phyloP scores from a whole-genome alignment of 53 echinoderm and acorn worm genomes.

The Holothuria leucospilota region DNA sequence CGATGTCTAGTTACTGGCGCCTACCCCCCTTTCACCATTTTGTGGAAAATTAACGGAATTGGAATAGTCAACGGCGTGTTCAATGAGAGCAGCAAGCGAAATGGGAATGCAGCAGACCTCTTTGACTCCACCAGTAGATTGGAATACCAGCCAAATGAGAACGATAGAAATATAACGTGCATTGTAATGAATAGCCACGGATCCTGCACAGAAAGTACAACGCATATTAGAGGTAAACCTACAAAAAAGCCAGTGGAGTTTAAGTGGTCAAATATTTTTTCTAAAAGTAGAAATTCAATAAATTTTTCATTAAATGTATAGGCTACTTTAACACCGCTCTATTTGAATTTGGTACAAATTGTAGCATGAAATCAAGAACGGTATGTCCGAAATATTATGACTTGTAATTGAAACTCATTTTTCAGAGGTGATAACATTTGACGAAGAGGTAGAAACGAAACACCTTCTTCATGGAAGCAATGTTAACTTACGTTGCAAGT shows the following conservation, averaged over 20 bases:
- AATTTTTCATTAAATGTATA: no score
- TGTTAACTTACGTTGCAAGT: background rate
- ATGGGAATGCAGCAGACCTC: background rate
- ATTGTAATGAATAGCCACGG: background rate
- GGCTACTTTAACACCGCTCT: no score
- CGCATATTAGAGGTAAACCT: no score
- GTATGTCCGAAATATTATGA: no score
- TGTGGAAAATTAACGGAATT: background rate
- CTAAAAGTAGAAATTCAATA: no score
- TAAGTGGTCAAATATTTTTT: no score
- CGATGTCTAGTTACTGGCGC: background rate
- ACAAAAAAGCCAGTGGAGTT: no score
- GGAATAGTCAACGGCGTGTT: background rate
- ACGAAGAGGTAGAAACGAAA: background rate
- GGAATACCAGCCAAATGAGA: background rate
- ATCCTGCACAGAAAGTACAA: no score
- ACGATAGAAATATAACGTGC: constrained; percentile 1
- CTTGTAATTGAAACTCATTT: no score
- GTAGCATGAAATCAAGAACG: no score
- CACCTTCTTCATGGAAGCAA: no score
- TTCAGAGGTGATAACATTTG: background rate
- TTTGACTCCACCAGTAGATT: constrained; percentile 2
- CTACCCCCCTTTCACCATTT: background rate
- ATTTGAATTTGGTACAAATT: no score
- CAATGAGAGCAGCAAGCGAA: background rate